Conservation (phyloP, 2,797 vertebrate genomes). For the Cirrhinus molitorella region DNA sequence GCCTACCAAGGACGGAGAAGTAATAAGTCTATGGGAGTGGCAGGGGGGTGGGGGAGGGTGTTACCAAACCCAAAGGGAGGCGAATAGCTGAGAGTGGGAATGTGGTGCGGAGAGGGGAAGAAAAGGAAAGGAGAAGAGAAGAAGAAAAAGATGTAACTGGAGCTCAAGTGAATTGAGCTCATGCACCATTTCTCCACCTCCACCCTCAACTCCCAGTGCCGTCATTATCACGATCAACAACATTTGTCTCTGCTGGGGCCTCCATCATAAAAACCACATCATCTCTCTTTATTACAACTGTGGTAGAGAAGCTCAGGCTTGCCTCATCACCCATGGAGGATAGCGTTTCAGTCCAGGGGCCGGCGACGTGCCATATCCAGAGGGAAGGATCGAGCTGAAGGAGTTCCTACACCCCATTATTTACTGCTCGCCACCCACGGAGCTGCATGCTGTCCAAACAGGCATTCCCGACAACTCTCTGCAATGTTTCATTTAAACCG, state of each 20-base stretch:
- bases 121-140: not conserved
- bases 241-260: conserved; percentile 50
- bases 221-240: conserved; percentile 48
- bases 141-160: conserved; percentile 21
- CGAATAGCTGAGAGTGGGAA: not conserved
- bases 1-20: conserved; percentile 65
- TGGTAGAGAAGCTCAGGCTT: conserved; percentile 35
- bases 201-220: conserved; percentile 26
- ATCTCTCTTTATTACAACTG: conserved; percentile 58
- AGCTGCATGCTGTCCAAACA: conserved; percentile 48
- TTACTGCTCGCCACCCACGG: conserved; percentile 60
- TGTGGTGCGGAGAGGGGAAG: conserved; percentile 6
- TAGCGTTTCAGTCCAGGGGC: conserved; percentile 24
- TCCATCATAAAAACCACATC: conserved; percentile 52
- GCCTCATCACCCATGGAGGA: conserved; percentile 48
- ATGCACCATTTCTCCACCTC: conserved; percentile 51
- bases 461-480: conserved; percentile 57
- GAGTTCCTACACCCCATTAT: conserved; percentile 63
- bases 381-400: conserved; percentile 52
- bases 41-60: conserved; percentile 55
- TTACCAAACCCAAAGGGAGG: conserved; percentile 55
- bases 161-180: conserved; percentile 36
- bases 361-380: not conserved
- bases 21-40: conserved; percentile 68
- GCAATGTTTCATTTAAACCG: conserved; percentile 64